A percentile compares a stretch with the other conserved stretches of the same genome.
phyloP scores from a whole-genome alignment of 2,113 vertebrate species.

The Mesocricetus auratus region DNA sequence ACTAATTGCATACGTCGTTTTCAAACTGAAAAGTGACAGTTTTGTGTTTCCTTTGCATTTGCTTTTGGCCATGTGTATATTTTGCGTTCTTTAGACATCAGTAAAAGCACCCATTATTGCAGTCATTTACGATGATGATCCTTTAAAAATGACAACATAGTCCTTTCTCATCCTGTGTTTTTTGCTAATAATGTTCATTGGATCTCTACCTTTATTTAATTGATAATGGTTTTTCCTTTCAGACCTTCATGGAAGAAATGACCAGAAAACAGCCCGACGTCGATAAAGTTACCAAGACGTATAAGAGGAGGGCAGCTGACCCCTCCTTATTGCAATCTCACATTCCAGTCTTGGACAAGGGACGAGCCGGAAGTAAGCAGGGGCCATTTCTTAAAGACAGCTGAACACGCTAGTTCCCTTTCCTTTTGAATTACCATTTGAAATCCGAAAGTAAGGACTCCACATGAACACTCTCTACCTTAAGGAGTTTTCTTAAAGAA shows the following conservation, averaged over 20 bases:
- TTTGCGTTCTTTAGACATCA: neutral
- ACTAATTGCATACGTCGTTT: neutral
- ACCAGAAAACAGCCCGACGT: conserved; percentile 99
- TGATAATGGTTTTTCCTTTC: conserved; percentile 69
- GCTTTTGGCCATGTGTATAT: neutral
- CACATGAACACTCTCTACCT: neutral
- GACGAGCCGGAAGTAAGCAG: conserved; percentile 93
- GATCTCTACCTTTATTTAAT: conserved; percentile 65
- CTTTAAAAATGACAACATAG: neutral
- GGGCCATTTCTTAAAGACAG: conserved; percentile 28
- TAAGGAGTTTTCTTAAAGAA: conserved; percentile 36
- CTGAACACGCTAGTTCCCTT: neutral
- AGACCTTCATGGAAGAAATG: conserved; percentile 99
- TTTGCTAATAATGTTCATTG: neutral
- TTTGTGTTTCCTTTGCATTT: neutral
- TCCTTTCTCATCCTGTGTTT: neutral
- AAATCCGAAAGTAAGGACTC: neutral
- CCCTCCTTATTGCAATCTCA: conserved; percentile 91
- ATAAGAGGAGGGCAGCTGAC: conserved; percentile 94
- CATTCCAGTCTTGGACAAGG: conserved; percentile 96
- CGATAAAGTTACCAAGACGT: conserved; percentile 98
- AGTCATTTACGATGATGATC: neutral
- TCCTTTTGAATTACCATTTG: neutral
- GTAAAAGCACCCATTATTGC: neutral
- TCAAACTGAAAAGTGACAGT: neutral